Evolutionary conservation across 2,888 invertebrate genomes (phyloP), one percentile per base, ranked within the genome.

Genomic region (Cataglyphis rosenhaueri): DNA sequence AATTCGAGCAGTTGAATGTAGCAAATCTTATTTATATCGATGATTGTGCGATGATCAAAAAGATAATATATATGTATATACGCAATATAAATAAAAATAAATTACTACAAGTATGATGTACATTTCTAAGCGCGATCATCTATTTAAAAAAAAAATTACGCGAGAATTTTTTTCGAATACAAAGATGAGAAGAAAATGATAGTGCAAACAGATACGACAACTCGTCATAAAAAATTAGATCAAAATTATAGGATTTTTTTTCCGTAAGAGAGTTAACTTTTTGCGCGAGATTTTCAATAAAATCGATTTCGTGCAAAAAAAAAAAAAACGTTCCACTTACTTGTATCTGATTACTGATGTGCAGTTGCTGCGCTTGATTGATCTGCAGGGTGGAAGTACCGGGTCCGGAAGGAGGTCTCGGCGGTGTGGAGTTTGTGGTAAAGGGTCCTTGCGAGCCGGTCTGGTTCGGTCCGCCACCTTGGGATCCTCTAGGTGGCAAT

Each of bases 331-430:
- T 0, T 59, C 1, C 78, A 94, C 96, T 95, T 92, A 98, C 98
- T 96, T 98, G 98, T 90, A 98, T 96, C 92, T 97, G 97, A 93
- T 98, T 98, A 89, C 96, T 96, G 91, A 98, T 97, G 94, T 98
- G 98, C 94, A 98, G 95, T 94, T 98, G 98, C 94, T 98, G 98
- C 81, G 97, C 97, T 94, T 98, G 98, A 93, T 97, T 97, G 95
- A 98, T 97, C 94, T 98, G 98, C 88, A 98, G 95, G 57, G 96
- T 96, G 48, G 96, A 95, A 12, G 96, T 95, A n/a, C 94, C 94
- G 1, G 95, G 95, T 68, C 96, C 95, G 0, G 95, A 95, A 0
- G 96, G 95, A 21, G 96, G 96, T 87, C 95, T 93, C 2, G 95
- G 95, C 1, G 95, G 96, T 12, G 95, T 95, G 85, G 92, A 94